phyloP scores from a whole-genome alignment of 2,113 vertebrate genomes.

The Thinocorus orbignyianus region DNA sequence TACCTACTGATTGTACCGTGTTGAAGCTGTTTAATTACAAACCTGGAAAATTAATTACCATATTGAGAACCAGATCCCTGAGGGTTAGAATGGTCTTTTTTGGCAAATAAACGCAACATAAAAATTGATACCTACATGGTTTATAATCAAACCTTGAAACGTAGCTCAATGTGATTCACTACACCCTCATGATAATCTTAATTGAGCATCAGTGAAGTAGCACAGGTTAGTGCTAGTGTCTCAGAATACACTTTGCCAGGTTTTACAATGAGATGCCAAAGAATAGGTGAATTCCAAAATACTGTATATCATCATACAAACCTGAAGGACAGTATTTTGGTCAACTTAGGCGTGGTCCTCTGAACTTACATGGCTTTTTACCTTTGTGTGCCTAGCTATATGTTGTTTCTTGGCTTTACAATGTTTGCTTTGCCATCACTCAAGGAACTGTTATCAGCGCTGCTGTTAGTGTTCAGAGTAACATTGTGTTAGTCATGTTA shows the following conservation, averaged over 20 bases:
- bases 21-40: constrained; percentile 81
- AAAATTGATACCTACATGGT: constrained; percentile 73
- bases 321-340: neutral
- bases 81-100: constrained; percentile 70
- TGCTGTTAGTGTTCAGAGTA: neutral
- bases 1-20: constrained; percentile 76
- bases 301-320: neutral
- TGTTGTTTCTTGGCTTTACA: neutral
- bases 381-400: neutral
- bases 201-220: constrained; percentile 50
- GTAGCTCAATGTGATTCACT: constrained; percentile 67
- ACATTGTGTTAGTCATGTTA: neutral
- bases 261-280: neutral
- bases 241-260: neutral
- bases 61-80: constrained; percentile 68
- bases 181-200: constrained; percentile 48
- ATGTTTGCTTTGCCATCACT: neutral
- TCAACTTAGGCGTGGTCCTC: neutral
- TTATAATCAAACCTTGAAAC: constrained; percentile 67
- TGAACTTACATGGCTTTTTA: neutral
- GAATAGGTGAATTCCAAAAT: neutral
- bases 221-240: neutral
- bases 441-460: neutral
- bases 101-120: constrained; percentile 76
- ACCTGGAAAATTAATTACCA: constrained; percentile 79